Evolutionary conservation across 2,113 vertebrate species (phyloP), one percentile per base, ranked within the genome.

Genomic region (Ceratotherium simum): DNA sequence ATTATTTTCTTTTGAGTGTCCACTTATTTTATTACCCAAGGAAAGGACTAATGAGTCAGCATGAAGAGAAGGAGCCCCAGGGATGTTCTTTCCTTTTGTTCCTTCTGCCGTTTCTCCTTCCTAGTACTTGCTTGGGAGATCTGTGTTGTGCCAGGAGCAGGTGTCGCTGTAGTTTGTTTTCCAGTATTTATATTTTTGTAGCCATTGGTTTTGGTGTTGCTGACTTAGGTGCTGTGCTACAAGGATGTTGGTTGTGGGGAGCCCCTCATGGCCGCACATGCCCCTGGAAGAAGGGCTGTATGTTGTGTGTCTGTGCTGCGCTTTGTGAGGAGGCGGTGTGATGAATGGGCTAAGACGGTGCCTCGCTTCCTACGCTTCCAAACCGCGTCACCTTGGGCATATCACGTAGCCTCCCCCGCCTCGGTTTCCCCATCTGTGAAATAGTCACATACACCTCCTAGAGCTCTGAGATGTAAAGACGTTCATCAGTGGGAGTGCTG

Each of bases 201-300:
- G 7, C 65, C 48, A 0, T 16, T 31, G 18, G n/a, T 67, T 86
- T 81, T 25, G 73, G 70, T 48, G 46, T 0, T n/a, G 33, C 27
- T 65, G 27, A 16, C 13, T 7, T 39, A 31, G 79, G 31, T 5
- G 14, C 8, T 14, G 31, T n/a, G 23, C n/a, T 17, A 0, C 25
- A 8, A 20, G 51, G 48, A 17, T 11, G 1, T 18, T 12, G 48
- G 48, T 6, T 18, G 8, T 16, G 56, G 21, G 1, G 33, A 79
- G 60, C 25, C 67, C 42, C 21, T 60, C 14, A 0, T 4, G 14
- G 64, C 72, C 18, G 0, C 29, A 1, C 5, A 0, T 1, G 20
- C n/a, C 54, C 13, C n/a, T 17, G 20, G 36, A 51, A 65, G 76
- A 25, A 31, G 36, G 81, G 2, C 46, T 6, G 20, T 62, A 31